These are phyloP conservation scores for Solenodon paradoxus DNA, from an alignment of 2,113 vertebrate genomes.

Conservation along the genomic window DNA sequence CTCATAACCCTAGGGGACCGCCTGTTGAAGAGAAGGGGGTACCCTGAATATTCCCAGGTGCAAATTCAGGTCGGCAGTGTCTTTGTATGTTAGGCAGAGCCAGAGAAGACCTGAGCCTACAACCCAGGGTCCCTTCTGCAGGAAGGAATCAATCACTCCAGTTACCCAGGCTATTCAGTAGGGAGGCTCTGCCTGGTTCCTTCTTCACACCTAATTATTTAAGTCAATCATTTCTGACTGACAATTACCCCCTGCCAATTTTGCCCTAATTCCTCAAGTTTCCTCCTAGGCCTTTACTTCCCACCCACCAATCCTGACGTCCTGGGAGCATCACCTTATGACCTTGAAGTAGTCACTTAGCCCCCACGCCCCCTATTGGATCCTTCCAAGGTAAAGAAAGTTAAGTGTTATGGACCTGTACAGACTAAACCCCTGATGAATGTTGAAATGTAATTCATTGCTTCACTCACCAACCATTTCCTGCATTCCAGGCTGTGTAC, in stretches of 20 bases:
- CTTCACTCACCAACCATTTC: background rate
- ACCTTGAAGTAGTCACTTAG: background rate
- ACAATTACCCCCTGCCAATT: background rate
- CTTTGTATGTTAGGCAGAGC: background rate
- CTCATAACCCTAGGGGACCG: background rate
- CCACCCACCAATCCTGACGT: background rate
- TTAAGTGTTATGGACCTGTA: background rate
- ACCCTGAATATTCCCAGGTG: background rate
- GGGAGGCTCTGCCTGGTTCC: background rate
- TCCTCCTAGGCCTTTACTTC: background rate
- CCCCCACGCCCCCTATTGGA: background rate
- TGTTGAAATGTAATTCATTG: background rate
- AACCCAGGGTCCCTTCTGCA: background rate
- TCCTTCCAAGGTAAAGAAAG: background rate
- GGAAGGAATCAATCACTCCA: background rate
- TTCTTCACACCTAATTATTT: constrained; percentile 37
- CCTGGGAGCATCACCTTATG: background rate
- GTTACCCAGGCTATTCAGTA: background rate
- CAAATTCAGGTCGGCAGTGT: background rate
- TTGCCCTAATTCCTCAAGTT: background rate
- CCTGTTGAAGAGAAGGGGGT: background rate
- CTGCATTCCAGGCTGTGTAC: background rate
- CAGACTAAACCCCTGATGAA: background rate
- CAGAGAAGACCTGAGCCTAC: background rate
- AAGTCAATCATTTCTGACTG: constrained; percentile 21